phyloP scores from a whole-genome alignment of 1,140 invertebrate genomes.

The Steinernema khuongi region DNA sequence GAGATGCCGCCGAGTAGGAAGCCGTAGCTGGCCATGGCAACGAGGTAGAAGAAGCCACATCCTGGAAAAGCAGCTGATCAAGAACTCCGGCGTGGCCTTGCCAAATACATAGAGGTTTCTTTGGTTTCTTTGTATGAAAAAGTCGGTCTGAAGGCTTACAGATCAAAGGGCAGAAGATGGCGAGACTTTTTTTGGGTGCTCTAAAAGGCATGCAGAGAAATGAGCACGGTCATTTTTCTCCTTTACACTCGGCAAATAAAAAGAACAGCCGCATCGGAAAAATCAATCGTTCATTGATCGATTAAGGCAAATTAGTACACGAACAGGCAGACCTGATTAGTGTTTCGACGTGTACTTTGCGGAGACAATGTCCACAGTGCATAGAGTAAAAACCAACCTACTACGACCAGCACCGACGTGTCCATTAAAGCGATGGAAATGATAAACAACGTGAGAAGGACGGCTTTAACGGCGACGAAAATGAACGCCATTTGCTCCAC shows the following conservation, averaged over 20 bases:
- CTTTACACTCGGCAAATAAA: background rate
- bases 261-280: background rate
- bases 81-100: too few relatives aligned
- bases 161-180: too few relatives aligned
- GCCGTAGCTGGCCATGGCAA: background rate
- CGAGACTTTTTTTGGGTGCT: too few relatives aligned
- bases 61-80: too few relatives aligned
- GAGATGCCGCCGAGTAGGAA: background rate
- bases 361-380: background rate
- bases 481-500: constrained; percentile 1
- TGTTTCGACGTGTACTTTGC: too few relatives aligned
- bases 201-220: too few relatives aligned
- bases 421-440: background rate
- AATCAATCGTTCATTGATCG: background rate
- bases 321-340: too few relatives aligned
- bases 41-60: background rate
- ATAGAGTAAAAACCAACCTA: background rate
- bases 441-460: background rate
- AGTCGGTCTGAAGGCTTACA: too few relatives aligned
- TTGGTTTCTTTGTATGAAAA: too few relatives aligned
- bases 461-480: background rate
- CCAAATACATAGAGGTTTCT: too few relatives aligned
- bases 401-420: background rate
- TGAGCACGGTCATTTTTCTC: too few relatives aligned
- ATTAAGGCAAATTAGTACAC: too few relatives aligned